Evolutionary conservation across 2,113 vertebrate genomes (phyloP), one percentile per base, ranked within the genome.

Genomic region (Triplophysa tibetana): DNA sequence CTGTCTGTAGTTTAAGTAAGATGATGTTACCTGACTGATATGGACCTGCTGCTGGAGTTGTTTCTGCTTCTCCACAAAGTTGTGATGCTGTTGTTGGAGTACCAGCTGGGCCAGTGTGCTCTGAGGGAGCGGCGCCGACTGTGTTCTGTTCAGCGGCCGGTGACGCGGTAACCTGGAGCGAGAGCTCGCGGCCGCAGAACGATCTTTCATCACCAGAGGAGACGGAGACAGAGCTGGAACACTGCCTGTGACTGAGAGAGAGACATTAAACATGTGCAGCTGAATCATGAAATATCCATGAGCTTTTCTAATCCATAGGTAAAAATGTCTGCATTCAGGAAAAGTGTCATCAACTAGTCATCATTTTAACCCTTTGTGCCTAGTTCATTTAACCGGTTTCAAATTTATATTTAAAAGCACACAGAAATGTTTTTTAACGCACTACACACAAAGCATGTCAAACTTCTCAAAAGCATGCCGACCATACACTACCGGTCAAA

Each of bases 11-110:
- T 43, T 8, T 43, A 10, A 10, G 41, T 10, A 43, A 52, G 50
- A 52, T 76, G 62, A 77, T 21, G 45, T 60, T 93, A 99, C 97
- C 95, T 98, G 98, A 91, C 96, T 98, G 93, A 98, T 95, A 84
- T 98, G 97, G 87, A 98, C 89, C 90, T 98, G 96, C 87, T 98
- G 96, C 89, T 98, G 97, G 89, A 97, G 98, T 69, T 96, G 96
- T 89, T 98, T 98, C 90, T 98, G 97, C 81, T 97, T 98, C 90
- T 98, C 98, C 91, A 98, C 87, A 91, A 99, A 98, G 52, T 98
- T 96, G 87, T 98, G 97, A 90, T 99, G 98, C 64, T 99, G 98
- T 87, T 99, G 98, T 89, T 98, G 98, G 85, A 98, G 97, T 85
- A 98, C 95, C 69, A 99, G 93, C 87, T 99, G 98, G 67, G 97